These are phyloP conservation scores for Pilophorus perplexus DNA, from an alignment of 2,888 invertebrate genomes.

Conservation along the genomic window DNA sequence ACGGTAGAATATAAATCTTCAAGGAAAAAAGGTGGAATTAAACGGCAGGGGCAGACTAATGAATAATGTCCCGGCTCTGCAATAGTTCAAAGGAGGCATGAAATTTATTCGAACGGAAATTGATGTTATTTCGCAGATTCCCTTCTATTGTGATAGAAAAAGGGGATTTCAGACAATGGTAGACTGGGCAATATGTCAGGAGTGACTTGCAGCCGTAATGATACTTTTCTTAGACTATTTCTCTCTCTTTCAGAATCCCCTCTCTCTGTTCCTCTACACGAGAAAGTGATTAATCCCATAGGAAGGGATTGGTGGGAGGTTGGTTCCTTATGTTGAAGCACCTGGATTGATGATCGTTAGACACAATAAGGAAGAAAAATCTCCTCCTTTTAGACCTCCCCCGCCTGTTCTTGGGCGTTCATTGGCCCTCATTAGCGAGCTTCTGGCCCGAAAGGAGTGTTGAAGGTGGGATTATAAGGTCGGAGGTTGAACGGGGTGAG, in stretches of 20 bases:
- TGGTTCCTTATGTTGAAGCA: constrained; percentile 29
- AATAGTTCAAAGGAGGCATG: not conserved
- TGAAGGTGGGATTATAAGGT: not conserved
- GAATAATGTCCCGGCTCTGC: not conserved
- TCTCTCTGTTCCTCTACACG: not conserved
- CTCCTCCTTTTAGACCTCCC: constrained; percentile 12
- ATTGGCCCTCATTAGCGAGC: constrained; percentile 22
- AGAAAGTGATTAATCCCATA: constrained; percentile 35
- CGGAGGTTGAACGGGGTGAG: too few relatives aligned
- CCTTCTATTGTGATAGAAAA: constrained; percentile 18
- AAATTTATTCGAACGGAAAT: constrained; percentile 31
- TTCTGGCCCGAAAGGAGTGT: not conserved
- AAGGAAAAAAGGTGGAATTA: not conserved
- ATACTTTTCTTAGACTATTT: constrained; percentile 31
- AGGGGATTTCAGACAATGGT: constrained; percentile 19
- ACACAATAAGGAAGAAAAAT: constrained; percentile 39
- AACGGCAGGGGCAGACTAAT: too few relatives aligned
- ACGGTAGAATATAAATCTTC: too few relatives aligned
- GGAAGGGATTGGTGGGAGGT: not conserved
- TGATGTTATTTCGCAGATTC: constrained; percentile 24
- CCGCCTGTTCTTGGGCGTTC: not conserved
- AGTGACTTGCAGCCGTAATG: constrained; percentile 36
- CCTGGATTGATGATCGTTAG: constrained; percentile 38
- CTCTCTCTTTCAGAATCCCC: not conserved
- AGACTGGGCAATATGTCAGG: constrained; percentile 29